Evolutionary conservation across 2,797 vertebrate genomes (phyloP).

Genomic region (Semaprochilodus insignis): DNA sequence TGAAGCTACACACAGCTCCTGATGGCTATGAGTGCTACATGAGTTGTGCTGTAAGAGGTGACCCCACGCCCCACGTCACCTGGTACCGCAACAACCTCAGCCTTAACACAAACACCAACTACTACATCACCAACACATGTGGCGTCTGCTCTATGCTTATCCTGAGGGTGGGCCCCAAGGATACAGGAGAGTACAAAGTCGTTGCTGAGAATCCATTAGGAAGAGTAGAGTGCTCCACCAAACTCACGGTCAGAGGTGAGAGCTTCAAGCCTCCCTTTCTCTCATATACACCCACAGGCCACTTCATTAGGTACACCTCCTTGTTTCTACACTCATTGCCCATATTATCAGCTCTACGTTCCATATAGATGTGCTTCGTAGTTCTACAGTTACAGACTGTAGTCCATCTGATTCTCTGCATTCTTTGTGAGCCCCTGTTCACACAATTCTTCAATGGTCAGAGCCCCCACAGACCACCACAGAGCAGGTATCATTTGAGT

Average conservation of each 20-base stretch:
- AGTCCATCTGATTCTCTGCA: no score
- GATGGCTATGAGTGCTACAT: constrained; percentile 90
- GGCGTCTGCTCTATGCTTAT: constrained; percentile 92
- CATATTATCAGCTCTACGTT: no score
- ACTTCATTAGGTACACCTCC: no score
- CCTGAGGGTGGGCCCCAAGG: constrained; percentile 79
- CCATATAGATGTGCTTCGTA: no score
- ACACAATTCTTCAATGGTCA: no score
- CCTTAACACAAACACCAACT: constrained; percentile 82
- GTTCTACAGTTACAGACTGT: no score
- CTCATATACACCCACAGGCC: not conserved
- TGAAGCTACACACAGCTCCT: constrained; percentile 87
- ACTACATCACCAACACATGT: constrained; percentile 85
- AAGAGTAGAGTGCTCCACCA: constrained; percentile 81
- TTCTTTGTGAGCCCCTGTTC: no score
- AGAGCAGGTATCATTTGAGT: no score
- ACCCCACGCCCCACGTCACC: constrained; percentile 84
- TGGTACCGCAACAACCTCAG: constrained; percentile 88
- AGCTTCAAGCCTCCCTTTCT: not conserved
- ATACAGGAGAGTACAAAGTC: constrained; percentile 86
- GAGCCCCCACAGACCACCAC: no score
- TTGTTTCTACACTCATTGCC: no score
- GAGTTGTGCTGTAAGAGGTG: constrained; percentile 89
- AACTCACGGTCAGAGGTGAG: constrained; percentile 86
- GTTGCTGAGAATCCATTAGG: constrained; percentile 84